Percentiles rank a stretch among this genome's conserved stretches.
These are phyloP conservation scores for Drosophila lini DNA, from an alignment of 1,140 invertebrate species.

Conservation along the genomic window DNA sequence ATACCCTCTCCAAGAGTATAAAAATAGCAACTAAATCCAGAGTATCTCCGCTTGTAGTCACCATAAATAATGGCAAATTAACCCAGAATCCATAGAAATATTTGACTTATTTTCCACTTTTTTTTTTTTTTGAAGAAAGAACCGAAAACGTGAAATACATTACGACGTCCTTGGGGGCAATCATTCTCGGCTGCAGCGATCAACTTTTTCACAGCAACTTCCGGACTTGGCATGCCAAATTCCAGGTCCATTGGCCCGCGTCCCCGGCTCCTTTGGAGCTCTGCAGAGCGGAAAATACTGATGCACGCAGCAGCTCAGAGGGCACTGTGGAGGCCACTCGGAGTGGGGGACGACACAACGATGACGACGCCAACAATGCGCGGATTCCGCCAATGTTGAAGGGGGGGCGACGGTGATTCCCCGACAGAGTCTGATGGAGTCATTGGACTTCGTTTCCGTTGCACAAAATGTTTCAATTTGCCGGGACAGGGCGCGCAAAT, in stretches of 20 bases:
- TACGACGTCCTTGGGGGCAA: background rate
- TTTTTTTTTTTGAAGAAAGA: background rate
- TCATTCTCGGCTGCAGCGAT: constrained; percentile 15
- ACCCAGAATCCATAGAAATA: background rate
- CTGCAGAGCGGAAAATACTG: constrained; percentile 8
- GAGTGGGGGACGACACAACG: background rate
- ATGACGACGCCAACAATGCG: constrained; percentile 24
- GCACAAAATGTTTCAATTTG: constrained; percentile 63
- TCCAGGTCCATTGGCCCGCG: constrained; percentile 12
- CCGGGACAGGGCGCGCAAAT: constrained; percentile 41
- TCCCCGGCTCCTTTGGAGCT: constrained; percentile 16
- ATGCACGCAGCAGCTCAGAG: constrained; percentile 5
- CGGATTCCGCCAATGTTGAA: constrained; percentile 1
- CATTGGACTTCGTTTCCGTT: constrained; percentile 50
- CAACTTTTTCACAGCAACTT: constrained; percentile 26
- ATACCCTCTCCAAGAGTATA: background rate
- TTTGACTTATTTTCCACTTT: background rate
- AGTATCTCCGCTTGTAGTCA: background rate
- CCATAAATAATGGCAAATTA: background rate
- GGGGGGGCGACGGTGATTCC: background rate
- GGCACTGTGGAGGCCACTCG: constrained; percentile 14
- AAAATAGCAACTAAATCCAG: background rate
- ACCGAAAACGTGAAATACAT: background rate
- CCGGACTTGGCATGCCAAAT: constrained; percentile 30
- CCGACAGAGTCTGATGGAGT: constrained; percentile 26